Evolutionary conservation across 1,140 invertebrate species (phyloP), one percentile per base, ranked within the genome.

Genomic region (Drosophila dunni): DNA sequence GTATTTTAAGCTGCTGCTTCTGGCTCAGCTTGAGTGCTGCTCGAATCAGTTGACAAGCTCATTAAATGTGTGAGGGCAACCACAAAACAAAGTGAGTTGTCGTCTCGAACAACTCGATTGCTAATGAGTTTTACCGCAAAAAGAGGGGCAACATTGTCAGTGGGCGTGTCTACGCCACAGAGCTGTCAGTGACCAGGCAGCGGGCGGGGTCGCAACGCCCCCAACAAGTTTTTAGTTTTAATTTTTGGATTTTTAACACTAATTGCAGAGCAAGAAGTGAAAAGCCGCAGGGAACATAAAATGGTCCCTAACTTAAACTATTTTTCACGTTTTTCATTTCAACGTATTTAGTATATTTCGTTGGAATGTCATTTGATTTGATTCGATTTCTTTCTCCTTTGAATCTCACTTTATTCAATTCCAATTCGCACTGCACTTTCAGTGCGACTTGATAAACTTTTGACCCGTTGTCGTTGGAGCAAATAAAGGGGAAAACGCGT

Each of bases 41-140:
- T 29, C 7, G n/a, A 51, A 9, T 15, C 3, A 36, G 51, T 1
- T 20, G 53, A 42, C 13, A 38, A 40, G 34, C 53, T 24, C 13
- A 15, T 15, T 36, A 38, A 13, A 6, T 56, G 34, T n/a, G 15
- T n/a, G 10, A 17, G 24, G 1, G 6, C 29, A 61, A 63, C 56
- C 53, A 17, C 29, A 58, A n/a, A 78, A 63, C 40, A 51, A 76
- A 65, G 57, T 42, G 60, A 63, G 34, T 48, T 57, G 24, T 44
- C 51, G 44, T 13, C 15, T 29, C n/a, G 56, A 58, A 53, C 42
- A n/a, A 38, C 63, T 72, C 45, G 58, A 9, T 61, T 67, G 76
- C 83, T 88, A 86, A 86, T 86, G 79, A 83, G 76, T 88, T 86
- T 89, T 63, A 54, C 76, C 72, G 33, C 76, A 79, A 74, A 62